These are phyloP conservation scores for Pseudotriccus pelzelni DNA, from an alignment of 2,797 vertebrate genomes.

Conservation along the genomic window DNA sequence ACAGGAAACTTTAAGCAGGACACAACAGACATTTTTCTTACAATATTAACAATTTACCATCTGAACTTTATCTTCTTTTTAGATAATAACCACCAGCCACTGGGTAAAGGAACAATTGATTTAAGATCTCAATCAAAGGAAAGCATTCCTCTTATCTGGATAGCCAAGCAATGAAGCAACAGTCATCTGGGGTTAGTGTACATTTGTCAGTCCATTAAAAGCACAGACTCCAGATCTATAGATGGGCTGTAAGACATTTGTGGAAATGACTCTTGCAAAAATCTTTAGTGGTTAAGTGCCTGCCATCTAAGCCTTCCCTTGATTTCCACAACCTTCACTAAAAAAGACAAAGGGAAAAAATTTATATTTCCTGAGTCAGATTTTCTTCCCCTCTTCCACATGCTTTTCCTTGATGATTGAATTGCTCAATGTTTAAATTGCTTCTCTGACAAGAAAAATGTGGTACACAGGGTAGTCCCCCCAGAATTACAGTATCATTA, in stretches of 20 bases:
- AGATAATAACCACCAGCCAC: slow-evolving; percentile 43
- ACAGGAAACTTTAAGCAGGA: slow-evolving; percentile 40
- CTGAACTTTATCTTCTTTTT: slow-evolving; percentile 57
- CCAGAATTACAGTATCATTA: too few relatives aligned
- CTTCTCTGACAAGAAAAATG: neutral
- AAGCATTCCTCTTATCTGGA: slow-evolving; percentile 43
- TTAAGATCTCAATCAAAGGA: slow-evolving; percentile 62
- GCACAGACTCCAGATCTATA: slow-evolving; percentile 2
- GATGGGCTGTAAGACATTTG: neutral
- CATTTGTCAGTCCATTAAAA: slow-evolving; percentile 54
- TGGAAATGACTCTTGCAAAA: slow-evolving; percentile 35
- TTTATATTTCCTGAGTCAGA: neutral
- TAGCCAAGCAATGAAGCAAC: neutral
- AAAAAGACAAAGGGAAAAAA: neutral
- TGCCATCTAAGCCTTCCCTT: neutral
- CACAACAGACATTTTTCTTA: slow-evolving; percentile 51
- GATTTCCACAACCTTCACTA: neutral
- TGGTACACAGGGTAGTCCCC: fast-evolving
- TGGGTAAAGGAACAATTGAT: slow-evolving; percentile 59
- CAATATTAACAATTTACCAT: slow-evolving; percentile 61
- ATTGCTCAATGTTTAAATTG: neutral
- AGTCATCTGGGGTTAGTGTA: slow-evolving; percentile 17
- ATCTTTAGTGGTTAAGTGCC: neutral
- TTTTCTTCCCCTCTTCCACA: neutral
- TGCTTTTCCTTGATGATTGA: neutral